Evolutionary conservation across 2,113 vertebrate species (phyloP).

Genomic region (Chionodraco myersi): DNA sequence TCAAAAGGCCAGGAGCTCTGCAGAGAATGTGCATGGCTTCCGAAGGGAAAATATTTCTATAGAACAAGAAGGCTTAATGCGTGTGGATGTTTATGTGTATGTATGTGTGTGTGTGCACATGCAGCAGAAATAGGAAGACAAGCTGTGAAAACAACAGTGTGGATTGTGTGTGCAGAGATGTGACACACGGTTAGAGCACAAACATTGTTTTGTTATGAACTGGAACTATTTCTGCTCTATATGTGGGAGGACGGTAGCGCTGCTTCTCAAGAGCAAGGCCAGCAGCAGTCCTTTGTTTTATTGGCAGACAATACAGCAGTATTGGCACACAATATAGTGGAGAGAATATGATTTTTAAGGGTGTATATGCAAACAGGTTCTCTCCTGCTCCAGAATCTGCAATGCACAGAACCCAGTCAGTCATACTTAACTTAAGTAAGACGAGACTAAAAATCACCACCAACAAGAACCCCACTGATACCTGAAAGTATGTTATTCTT

Average conservation of each 20-base stretch:
- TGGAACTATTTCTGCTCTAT: slow-evolving; percentile 77
- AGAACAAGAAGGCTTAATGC: slow-evolving; percentile 5
- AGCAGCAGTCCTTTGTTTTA: slow-evolving; percentile 66
- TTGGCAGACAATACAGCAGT: slow-evolving; percentile 57
- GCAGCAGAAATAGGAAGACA: slow-evolving; percentile 61
- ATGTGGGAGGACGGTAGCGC: slow-evolving; percentile 74
- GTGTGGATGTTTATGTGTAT: slow-evolving; percentile 4
- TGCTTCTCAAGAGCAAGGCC: slow-evolving; percentile 67
- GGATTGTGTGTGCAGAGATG: slow-evolving; percentile 57
- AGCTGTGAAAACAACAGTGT: slow-evolving; percentile 73
- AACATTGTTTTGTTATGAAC: slow-evolving; percentile 74
- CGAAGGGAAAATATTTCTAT: slow-evolving; percentile 45
- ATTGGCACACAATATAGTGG: slow-evolving; percentile 28
- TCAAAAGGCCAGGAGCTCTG: slow-evolving; percentile 72
- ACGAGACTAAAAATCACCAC: slow-evolving; percentile 5
- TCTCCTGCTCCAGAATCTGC: slow-evolving; percentile 20
- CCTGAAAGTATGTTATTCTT: slow-evolving; percentile 59
- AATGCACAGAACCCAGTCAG: slow-evolving; percentile 9
- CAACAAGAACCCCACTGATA: slow-evolving; percentile 26
- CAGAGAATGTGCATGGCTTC: slow-evolving; percentile 58
- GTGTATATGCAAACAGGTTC: slow-evolving; percentile 45
- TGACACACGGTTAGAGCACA: slow-evolving; percentile 58
- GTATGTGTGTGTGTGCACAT: slow-evolving; percentile 12
- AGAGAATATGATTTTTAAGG: slow-evolving; percentile 45
- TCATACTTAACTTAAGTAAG: slow-evolving; percentile 20